phyloP scores from a whole-genome alignment of 2,888 invertebrate species.

The Drepana falcataria region DNA sequence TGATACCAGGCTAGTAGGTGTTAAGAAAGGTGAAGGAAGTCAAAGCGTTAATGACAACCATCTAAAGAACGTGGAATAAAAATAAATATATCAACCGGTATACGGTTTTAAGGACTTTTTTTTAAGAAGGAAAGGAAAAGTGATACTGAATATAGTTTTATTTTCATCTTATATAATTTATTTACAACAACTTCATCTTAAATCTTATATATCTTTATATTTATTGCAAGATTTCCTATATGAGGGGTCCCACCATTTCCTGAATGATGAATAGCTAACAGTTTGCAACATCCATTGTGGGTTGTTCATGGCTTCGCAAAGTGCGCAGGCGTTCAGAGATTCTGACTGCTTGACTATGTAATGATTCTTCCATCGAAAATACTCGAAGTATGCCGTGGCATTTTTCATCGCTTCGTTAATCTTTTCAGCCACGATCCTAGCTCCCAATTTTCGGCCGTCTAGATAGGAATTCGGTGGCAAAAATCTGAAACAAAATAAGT shows the following conservation, averaged over 20 bases:
- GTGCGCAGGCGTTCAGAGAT: constrained; percentile 37
- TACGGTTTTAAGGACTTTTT: too few relatives aligned
- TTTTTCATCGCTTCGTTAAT: constrained; percentile 41
- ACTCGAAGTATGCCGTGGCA: constrained; percentile 37
- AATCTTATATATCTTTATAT: neutral
- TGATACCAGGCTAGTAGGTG: too few relatives aligned
- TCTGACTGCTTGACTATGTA: constrained; percentile 33
- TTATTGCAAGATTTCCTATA: constrained; percentile 27
- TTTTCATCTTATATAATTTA: neutral
- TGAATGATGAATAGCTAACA: constrained; percentile 28
- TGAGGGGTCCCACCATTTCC: constrained; percentile 53
- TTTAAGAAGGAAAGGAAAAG: too few relatives aligned
- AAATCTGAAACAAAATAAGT: constrained; percentile 25
- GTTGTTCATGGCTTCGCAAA: constrained; percentile 46
- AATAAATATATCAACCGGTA: too few relatives aligned
- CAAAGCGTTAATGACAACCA: too few relatives aligned
- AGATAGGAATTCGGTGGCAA: constrained; percentile 49
- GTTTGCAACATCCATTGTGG: constrained; percentile 30
- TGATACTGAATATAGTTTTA: too few relatives aligned
- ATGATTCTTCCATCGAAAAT: constrained; percentile 52
- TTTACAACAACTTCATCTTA: neutral
- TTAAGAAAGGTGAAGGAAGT: too few relatives aligned
- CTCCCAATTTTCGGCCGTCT: constrained; percentile 30
- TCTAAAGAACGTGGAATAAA: too few relatives aligned
- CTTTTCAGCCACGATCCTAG: constrained; percentile 29